Conservation (phyloP, 2,797 vertebrate species). For the Lophotriccus pileatus region DNA sequence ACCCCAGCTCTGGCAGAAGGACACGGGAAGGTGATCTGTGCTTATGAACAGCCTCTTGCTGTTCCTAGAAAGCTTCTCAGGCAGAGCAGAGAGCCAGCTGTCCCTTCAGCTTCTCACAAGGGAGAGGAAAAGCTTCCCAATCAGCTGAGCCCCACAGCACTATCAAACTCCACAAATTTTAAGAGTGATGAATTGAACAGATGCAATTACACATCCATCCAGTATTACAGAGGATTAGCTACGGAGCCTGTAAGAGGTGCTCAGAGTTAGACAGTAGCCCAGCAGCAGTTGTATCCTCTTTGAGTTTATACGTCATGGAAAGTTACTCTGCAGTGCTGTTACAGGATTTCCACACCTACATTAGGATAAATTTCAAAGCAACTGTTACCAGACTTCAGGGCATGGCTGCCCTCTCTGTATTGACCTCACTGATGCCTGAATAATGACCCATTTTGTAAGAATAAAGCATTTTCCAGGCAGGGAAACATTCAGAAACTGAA, state of each 20-base stretch:
- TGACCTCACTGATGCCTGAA: not conserved
- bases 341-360: not conserved
- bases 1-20: not conserved
- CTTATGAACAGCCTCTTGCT: accelerated
- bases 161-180: not conserved
- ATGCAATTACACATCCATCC: not conserved
- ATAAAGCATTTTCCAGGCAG: not conserved
- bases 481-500: not conserved
- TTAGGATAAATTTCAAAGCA: not conserved
- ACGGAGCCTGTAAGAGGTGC: not conserved
- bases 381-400: not conserved
- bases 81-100: not conserved
- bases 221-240: not conserved
- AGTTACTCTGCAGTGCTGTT: not conserved
- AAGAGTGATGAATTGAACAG: not conserved
- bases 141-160: not conserved
- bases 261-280: not conserved
- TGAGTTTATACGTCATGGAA: not conserved
- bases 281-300: not conserved
- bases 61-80: not conserved
- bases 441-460: not conserved
- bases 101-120: not conserved
- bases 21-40: accelerated
- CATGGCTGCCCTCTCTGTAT: not conserved
- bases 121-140: not conserved